Evolutionary conservation across 2,113 vertebrate species (phyloP).

Genomic region (Xenopus tropicalis): UCB_Xtro_10.0 CM004443.2:100167001-100167500

Average conservation of each 20-base stretch:
- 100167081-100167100: too few relatives aligned
- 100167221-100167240: constrained; percentile 31
- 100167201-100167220: neutral
- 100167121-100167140: constrained; percentile 3
- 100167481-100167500: neutral
- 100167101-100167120: neutral
- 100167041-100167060: too few relatives aligned
- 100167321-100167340: constrained; percentile 19
- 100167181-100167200: constrained; percentile 3
- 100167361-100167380: constrained; percentile 3
- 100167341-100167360: constrained; percentile 5
- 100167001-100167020: too few relatives aligned
- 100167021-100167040: too few relatives aligned
- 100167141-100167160: neutral
- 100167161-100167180: neutral
- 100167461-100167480: neutral
- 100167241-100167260: constrained; percentile 35
- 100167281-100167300: constrained; percentile 33
- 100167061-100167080: too few relatives aligned
- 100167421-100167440: neutral
- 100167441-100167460: neutral
- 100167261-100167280: constrained; percentile 12
- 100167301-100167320: constrained; percentile 31
- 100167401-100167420: neutral
- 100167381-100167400: constrained; percentile 5